Percentiles rank a stretch among this genome's conserved stretches.
phyloP scores from a whole-genome alignment of 1,140 invertebrate genomes.

The Drosophila teissieri region DNA sequence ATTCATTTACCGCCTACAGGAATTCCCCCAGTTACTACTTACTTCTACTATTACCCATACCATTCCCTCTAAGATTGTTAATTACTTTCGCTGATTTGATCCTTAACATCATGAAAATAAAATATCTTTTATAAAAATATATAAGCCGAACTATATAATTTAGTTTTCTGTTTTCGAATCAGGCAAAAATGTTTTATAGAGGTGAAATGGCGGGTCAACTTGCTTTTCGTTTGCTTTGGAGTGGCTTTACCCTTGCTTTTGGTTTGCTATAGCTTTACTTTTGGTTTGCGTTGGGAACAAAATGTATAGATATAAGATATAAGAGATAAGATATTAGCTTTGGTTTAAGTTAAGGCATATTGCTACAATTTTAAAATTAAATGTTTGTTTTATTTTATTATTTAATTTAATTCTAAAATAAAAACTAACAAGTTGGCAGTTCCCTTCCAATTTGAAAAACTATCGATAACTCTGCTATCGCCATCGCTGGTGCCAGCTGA shows the following conservation, averaged over 20 bases:
- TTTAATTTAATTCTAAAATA: background rate
- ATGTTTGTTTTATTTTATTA: background rate
- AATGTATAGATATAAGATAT: too few relatives aligned
- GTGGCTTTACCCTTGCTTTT: too few relatives aligned
- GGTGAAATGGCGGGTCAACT: too few relatives aligned
- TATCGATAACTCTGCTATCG: slow-evolving; percentile 3
- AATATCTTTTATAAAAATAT: slow-evolving; percentile 25
- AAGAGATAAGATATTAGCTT: too few relatives aligned
- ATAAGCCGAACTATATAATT: background rate
- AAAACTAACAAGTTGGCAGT: background rate
- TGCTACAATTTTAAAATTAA: background rate
- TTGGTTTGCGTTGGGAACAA: too few relatives aligned
- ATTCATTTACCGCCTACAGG: slow-evolving; percentile 12
- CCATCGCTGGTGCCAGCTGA: slow-evolving; percentile 7
- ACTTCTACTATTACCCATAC: background rate
- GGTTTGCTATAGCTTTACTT: too few relatives aligned
- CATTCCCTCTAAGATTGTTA: slow-evolving; percentile 19
- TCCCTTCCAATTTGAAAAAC: background rate
- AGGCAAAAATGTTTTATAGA: too few relatives aligned
- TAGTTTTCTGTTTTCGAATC: too few relatives aligned
- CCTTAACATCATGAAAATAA: slow-evolving; percentile 23
- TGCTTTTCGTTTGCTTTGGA: too few relatives aligned
- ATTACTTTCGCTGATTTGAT: slow-evolving; percentile 18
- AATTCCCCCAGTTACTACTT: slow-evolving; percentile 9
- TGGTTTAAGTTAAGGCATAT: too few relatives aligned